phyloP scores from a whole-genome alignment of 2,888 invertebrate genomes.

The Campopleginae sp. region DNA sequence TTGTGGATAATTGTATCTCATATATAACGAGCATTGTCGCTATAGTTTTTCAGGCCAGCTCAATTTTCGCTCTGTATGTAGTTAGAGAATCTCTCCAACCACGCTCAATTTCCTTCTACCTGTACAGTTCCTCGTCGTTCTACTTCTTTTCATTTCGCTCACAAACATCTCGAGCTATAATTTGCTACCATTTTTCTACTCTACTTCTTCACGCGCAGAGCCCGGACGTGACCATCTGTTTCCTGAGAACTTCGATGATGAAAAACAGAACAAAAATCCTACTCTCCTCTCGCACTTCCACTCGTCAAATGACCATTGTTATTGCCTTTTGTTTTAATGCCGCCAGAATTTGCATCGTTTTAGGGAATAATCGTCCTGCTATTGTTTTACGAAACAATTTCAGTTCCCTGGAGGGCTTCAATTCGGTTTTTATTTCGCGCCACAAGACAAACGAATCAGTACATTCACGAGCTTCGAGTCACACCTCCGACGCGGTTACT shows the following conservation, averaged over 20 bases:
- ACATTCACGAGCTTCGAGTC: background rate
- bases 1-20: background rate
- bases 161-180: conserved; percentile 20
- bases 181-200: conserved; percentile 41
- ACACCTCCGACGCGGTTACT: background rate
- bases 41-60: conserved; percentile 29
- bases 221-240: conserved; percentile 31
- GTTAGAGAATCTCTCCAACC: conserved; percentile 1
- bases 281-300: background rate
- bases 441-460: background rate
- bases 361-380: background rate
- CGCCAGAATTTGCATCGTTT: background rate
- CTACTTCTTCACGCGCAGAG: background rate
- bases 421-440: background rate
- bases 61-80: conserved; percentile 36
- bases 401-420: background rate
- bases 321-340: background rate
- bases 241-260: conserved; percentile 5
- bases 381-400: background rate
- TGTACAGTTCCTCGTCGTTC: conserved; percentile 1
- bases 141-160: conserved; percentile 20
- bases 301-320: conserved; percentile 1
- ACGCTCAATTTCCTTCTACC: conserved; percentile 3
- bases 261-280: background rate
- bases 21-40: conserved; percentile 27